Conservation (phyloP, 2,888 invertebrate genomes). For the Junonia oenone region DNA sequence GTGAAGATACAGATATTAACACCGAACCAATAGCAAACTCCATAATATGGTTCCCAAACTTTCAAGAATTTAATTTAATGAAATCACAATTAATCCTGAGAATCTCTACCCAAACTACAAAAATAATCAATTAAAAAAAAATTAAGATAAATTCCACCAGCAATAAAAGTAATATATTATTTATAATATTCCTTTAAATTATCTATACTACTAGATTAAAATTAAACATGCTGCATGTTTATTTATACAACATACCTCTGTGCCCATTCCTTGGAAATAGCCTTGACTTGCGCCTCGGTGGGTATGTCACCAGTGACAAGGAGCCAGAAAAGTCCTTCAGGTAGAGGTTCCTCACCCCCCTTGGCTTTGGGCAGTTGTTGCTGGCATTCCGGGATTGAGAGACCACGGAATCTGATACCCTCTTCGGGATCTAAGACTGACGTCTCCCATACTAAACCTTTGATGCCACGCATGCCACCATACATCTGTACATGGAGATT, state of each 20-base stretch:
- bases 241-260: conserved; percentile 54
- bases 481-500: conserved; percentile 83
- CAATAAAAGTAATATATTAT: too few species aligned
- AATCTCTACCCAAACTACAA: too few species aligned
- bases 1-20: background rate
- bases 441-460: conserved; percentile 96
- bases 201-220: too few species aligned
- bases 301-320: conserved; percentile 87
- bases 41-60: too few species aligned
- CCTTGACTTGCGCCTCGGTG: conserved; percentile 83
- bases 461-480: conserved; percentile 98
- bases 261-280: conserved; percentile 91
- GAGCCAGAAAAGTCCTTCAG: conserved; percentile 90
- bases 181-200: too few species aligned
- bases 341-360: conserved; percentile 85
- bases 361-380: conserved; percentile 84
- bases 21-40: too few species aligned
- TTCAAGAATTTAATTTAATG: too few species aligned
- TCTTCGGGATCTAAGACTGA: conserved; percentile 97
- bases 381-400: conserved; percentile 92
- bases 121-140: too few species aligned
- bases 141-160: too few species aligned
- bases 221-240: too few species aligned
- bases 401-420: conserved; percentile 96
- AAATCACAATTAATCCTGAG: too few species aligned